Conservation (phyloP, 2,888 invertebrate species). For the Peribatodes rhomboidaria region DNA sequence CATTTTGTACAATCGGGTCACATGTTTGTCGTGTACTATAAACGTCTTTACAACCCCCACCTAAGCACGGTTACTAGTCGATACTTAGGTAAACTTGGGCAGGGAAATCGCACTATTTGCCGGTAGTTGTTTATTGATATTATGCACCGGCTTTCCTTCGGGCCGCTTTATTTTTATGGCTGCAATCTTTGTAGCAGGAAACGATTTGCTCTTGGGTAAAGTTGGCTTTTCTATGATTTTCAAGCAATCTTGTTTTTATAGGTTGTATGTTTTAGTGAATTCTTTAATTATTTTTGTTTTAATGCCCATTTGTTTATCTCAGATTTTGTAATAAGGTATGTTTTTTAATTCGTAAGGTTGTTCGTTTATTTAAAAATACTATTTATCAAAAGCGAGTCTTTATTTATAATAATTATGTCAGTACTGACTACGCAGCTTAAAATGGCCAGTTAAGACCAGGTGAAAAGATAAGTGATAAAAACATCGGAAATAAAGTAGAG, state of each 20-base stretch:
- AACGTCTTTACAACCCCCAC: slow-evolving; percentile 47
- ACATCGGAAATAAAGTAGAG: no score
- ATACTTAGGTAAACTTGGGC: slow-evolving; percentile 63
- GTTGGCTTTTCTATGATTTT: neutral
- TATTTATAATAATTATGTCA: no score
- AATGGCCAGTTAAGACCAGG: no score
- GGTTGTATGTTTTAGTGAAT: no score
- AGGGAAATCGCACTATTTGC: slow-evolving; percentile 67
- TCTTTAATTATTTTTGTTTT: no score
- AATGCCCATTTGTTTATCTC: no score
- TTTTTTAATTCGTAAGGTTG: no score
- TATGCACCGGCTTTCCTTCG: slow-evolving; percentile 44
- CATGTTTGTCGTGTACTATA: slow-evolving; percentile 49
- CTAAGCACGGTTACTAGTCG: slow-evolving; percentile 41
- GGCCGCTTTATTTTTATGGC: slow-evolving; percentile 23
- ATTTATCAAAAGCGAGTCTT: no score
- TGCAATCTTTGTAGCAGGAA: slow-evolving; percentile 18
- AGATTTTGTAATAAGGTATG: no score
- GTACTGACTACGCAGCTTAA: no score
- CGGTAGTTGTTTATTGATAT: slow-evolving; percentile 68
- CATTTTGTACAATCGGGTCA: neutral
- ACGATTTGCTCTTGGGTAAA: slow-evolving; percentile 6
- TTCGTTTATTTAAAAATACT: no score
- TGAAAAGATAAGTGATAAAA: no score
- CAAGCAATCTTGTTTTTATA: neutral